Conservation (phyloP, 2,797 vertebrate species). For the Acanthurus lineatus region DNA sequence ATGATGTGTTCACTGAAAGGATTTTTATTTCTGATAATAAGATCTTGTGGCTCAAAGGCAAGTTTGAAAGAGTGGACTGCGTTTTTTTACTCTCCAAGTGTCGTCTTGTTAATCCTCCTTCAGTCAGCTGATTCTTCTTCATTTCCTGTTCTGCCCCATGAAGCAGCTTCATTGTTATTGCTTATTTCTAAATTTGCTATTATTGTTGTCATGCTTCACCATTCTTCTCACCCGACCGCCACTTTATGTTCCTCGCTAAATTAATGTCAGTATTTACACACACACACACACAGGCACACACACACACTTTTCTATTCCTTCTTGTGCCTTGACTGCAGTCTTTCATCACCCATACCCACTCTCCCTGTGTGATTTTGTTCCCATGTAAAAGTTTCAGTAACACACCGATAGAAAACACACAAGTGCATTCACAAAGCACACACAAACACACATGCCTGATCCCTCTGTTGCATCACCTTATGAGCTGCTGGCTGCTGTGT, state of each 20-base stretch:
- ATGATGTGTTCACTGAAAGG: background rate
- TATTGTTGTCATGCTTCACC: conserved; percentile 33
- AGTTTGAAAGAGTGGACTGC: background rate
- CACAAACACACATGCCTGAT: background rate
- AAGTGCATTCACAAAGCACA: background rate
- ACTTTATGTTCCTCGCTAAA: conserved; percentile 39
- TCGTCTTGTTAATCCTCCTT: conserved; percentile 18
- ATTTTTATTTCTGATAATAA: background rate
- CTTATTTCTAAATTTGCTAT: conserved; percentile 43
- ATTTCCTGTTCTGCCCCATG: conserved; percentile 37
- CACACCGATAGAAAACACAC: background rate
- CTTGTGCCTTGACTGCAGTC: background rate
- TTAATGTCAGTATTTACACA: conserved; percentile 13
- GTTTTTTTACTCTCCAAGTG: background rate
- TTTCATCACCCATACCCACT: background rate
- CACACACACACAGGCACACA: conserved; percentile 12
- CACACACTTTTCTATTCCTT: conserved; percentile 5
- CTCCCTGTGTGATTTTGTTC: conserved; percentile 9
- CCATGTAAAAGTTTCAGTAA: conserved; percentile 3
- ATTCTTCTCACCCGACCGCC: conserved; percentile 41
- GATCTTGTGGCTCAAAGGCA: background rate
- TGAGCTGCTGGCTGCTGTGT: conserved; percentile 25
- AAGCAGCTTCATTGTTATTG: conserved; percentile 38
- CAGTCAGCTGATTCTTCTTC: conserved; percentile 35
- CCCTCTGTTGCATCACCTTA: conserved; percentile 18